phyloP scores from a whole-genome alignment of 1,140 invertebrate species.

The Drosophila insularis region DNA sequence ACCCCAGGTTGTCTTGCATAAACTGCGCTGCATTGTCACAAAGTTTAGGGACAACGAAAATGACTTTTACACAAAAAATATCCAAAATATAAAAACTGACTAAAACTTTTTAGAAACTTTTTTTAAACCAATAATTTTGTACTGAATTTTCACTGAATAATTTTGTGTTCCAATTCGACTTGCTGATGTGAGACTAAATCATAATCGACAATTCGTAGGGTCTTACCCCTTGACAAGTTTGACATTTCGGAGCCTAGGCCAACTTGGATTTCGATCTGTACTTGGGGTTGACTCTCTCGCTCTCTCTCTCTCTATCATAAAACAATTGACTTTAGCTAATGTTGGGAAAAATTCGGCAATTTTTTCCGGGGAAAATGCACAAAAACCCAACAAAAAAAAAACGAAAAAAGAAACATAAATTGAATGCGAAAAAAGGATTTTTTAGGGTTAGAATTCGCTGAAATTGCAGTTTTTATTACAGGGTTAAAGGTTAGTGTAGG shows the following conservation, averaged over 20 bases:
- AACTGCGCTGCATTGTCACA: background rate
- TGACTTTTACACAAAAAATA: background rate
- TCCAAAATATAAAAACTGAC: background rate
- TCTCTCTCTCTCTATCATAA: conserved; percentile 42
- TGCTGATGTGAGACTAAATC: background rate
- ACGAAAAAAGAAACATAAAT: conserved; percentile 29
- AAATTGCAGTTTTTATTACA: conserved; percentile 70
- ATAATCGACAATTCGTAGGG: background rate
- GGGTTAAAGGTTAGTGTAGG: conserved; percentile 27
- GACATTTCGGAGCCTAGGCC: background rate
- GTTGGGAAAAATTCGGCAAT: conserved; percentile 41
- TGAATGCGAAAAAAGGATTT: conserved; percentile 65
- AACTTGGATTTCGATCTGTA: background rate
- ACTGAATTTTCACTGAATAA: background rate
- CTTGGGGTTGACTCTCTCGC: background rate
- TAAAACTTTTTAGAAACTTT: background rate
- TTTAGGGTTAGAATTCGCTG: conserved; percentile 61
- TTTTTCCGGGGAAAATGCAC: conserved; percentile 38
- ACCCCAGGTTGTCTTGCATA: background rate
- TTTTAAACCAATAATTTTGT: background rate
- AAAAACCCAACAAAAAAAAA: conserved; percentile 19
- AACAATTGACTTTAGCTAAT: conserved; percentile 72
- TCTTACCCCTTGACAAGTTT: background rate
- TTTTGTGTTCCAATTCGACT: background rate
- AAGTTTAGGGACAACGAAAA: background rate